Evolutionary conservation across 2,797 vertebrate species (phyloP).

Genomic region (Eulemur coronatus): DNA sequence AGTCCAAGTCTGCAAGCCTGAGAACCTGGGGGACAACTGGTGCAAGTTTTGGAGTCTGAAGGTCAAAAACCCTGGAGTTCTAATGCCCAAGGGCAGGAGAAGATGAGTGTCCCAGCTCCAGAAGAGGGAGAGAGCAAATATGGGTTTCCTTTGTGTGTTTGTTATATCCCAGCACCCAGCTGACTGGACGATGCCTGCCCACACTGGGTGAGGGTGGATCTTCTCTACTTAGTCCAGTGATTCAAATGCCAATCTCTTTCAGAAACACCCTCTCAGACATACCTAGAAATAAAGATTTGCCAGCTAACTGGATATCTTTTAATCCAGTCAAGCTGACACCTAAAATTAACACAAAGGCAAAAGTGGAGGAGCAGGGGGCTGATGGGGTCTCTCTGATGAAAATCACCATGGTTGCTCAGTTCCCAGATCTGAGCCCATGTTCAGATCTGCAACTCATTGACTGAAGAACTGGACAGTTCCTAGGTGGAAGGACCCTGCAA

Average conservation of each 20-base stretch:
- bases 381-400: not conserved
- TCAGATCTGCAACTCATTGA: not conserved
- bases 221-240: not conserved
- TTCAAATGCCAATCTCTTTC: not conserved
- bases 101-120: not conserved
- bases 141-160: not conserved
- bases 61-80: not conserved
- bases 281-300: not conserved
- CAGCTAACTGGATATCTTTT: not conserved
- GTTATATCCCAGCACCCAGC: not conserved
- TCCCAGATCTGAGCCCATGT: not conserved
- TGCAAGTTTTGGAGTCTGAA: not conserved
- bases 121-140: not conserved
- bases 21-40: not conserved
- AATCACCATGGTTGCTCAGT: not conserved
- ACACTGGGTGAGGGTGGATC: not conserved
- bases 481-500: not conserved
- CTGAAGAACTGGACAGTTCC: not conserved
- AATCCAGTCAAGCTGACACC: not conserved
- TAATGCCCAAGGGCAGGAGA: not conserved
- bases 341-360: not conserved
- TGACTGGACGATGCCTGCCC: not conserved
- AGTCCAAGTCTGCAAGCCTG: not conserved
- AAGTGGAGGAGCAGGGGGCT: not conserved
- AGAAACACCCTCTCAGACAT: not conserved